phyloP scores from a whole-genome alignment of 2,888 invertebrate species.

The Lutraria lutraria region DNA sequence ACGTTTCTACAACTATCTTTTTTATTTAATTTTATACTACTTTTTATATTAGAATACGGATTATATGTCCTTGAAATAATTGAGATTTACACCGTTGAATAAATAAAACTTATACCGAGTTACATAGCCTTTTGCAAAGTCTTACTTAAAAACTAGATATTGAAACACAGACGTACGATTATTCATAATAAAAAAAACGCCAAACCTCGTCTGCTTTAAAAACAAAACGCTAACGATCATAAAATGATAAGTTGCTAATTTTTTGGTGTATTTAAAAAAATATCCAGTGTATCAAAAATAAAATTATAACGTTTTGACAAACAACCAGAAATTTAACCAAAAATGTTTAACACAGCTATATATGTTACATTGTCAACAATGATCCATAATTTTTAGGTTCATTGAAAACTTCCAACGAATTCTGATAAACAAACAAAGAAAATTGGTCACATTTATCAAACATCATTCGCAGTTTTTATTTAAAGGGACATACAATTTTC shows the following conservation, averaged over 20 bases:
- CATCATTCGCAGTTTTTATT: neutral
- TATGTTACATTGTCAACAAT: neutral
- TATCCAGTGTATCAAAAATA: neutral
- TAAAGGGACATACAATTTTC: neutral
- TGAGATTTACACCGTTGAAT: neutral
- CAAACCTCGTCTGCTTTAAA: neutral
- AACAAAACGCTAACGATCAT: neutral
- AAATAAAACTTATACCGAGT: neutral
- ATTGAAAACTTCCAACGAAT: neutral
- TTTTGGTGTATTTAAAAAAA: neutral
- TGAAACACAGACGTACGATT: neutral
- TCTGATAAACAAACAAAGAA: constrained; percentile 7
- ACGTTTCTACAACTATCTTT: neutral
- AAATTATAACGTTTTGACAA: neutral
- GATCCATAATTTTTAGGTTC: neutral
- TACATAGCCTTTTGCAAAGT: neutral
- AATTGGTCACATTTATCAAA: neutral
- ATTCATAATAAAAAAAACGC: neutral
- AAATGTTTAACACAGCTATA: neutral
- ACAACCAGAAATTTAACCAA: neutral
- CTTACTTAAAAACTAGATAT: neutral
- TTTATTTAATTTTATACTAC: neutral
- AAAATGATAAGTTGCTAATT: neutral
- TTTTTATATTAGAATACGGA: neutral
- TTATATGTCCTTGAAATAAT: neutral